A percentile compares a stretch with the other conserved stretches of the same genome.
Evolutionary conservation across 2,797 vertebrate genomes (phyloP).

Genomic region (Sylvia borin): DNA sequence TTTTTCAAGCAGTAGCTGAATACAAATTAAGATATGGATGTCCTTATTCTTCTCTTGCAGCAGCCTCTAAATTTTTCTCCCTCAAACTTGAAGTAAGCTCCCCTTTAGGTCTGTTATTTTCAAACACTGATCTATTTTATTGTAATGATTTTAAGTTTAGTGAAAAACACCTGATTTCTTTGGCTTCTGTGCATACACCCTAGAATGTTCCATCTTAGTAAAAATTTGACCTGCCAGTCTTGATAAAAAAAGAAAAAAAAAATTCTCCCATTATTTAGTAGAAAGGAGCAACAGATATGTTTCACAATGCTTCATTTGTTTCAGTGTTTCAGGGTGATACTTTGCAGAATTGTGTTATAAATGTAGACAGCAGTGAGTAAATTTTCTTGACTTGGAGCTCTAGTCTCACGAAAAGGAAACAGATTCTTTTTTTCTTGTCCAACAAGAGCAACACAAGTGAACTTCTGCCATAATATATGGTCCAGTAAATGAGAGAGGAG

Average conservation of each 20-base stretch:
- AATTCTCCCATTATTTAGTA: background rate
- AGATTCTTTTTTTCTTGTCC: background rate
- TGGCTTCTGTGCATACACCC: background rate
- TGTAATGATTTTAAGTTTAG: background rate
- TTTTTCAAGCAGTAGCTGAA: background rate
- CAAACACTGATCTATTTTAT: background rate
- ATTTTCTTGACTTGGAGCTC: constrained; percentile 26
- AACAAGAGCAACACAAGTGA: background rate
- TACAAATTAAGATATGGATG: background rate
- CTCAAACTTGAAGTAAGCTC: background rate
- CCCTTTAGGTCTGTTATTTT: background rate
- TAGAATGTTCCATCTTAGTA: background rate
- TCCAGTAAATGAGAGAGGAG: background rate
- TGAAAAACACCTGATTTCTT: background rate
- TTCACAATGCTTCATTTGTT: constrained; percentile 17
- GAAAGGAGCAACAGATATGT: background rate
- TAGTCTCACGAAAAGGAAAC: background rate
- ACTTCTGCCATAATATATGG: background rate
- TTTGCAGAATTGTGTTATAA: background rate
- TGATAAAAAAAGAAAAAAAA: background rate
- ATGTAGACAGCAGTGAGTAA: background rate
- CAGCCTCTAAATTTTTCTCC: background rate
- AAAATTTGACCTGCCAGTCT: background rate
- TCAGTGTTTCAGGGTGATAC: background rate
- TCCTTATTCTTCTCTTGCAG: background rate